Base-by-base conservation (phyloP, 1,140 invertebrate genomes). In the Littorina saxatilis region DNA sequence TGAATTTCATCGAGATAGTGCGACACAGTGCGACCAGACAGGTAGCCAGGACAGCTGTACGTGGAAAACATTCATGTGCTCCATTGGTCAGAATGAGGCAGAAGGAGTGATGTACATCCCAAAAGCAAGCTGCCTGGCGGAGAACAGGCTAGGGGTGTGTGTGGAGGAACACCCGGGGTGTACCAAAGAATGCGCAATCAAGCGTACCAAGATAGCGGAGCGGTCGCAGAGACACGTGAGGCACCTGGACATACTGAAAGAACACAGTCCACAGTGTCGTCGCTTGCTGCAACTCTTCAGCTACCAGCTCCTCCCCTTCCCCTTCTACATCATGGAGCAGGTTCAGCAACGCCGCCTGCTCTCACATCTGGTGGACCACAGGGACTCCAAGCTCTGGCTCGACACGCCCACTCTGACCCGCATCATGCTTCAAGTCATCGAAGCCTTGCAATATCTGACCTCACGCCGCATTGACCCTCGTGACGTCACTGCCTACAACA, bases 401-500 rank as follows among this genome's bases (percentile, higher is more conserved):
- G 27, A 68, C 27, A 37, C 5, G 29, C 7, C 63, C 9, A 23
- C 23, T 3, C 27, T 35, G 63, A 5, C 2, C 29, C 63, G 35
- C 63, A 32, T 68, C 63, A 68, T 13, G 63, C 2, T 2, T 4
- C 3, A 68, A 7, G 29, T 68, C 63, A 27, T 39, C 27, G n/a
- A 37, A 9, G 63, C 13, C 9, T 32, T 68, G 63, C 29, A 17
- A 32, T 75, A 52, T 35, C 32, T 75, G 23, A 4, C 23, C 27
- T 50, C 40, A 43, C 20, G 32, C 0, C 9, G 20, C 43, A 75
- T 55, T 20, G 73, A 32, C 47, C 39, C 43, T 20, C 73, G 73
- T 50, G 73, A 75, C 73, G 43, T 75, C 43, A 75, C 73, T 2
- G 47, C 73, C 15, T 75, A 75, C 73, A 52, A 78, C 39, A 63